Percentiles rank a stretch among this genome's conserved stretches.
phyloP scores from a whole-genome alignment of 2,113 vertebrate genomes.

The Galemys pyrenaicus region DNA sequence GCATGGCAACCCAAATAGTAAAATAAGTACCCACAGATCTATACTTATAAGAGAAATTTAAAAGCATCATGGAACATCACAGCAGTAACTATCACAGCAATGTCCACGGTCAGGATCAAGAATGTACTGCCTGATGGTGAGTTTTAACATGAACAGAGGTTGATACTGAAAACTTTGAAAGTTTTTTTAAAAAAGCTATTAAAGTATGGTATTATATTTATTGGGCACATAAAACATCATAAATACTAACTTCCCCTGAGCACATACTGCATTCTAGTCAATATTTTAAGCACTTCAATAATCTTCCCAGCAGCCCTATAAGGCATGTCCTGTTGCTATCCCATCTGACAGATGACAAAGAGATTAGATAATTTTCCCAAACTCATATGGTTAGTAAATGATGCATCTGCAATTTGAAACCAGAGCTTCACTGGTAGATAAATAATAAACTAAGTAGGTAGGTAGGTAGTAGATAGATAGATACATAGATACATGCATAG shows the following conservation, averaged over 20 bases:
- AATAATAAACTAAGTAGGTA: neutral
- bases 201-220: neutral
- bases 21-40: neutral
- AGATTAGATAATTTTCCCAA: neutral
- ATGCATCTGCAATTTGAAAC: neutral
- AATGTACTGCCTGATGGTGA: neutral
- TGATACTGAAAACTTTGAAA: neutral
- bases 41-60: neutral
- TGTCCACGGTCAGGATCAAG: neutral
- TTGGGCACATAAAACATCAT: neutral
- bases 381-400: neutral
- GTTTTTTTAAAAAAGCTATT: neutral
- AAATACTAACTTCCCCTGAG: neutral
- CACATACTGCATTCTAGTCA: neutral
- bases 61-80: neutral
- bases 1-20: neutral
- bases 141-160: slow-evolving; percentile 19
- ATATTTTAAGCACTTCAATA: neutral
- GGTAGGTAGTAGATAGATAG: neutral
- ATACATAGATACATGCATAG: neutral
- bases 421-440: neutral
- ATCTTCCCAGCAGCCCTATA: neutral
- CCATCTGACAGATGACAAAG: neutral
- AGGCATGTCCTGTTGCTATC: neutral
- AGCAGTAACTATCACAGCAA: neutral